These are phyloP conservation scores for Melinaea menophilus DNA, from an alignment of 2,888 invertebrate species.

Conservation along the genomic window DNA sequence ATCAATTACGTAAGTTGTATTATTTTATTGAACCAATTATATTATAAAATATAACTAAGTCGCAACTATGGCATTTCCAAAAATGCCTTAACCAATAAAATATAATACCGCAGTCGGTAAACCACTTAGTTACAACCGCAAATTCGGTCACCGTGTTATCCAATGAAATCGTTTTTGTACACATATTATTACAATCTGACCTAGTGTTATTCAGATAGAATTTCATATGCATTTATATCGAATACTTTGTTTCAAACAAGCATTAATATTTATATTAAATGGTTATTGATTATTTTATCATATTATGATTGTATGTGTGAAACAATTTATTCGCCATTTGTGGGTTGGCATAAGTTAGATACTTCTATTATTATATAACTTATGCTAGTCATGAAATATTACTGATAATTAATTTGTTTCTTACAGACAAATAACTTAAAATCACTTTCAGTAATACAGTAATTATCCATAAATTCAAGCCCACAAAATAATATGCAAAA, in stretches of 20 bases:
- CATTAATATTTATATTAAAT: no score
- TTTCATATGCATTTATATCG: no score
- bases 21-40: neutral
- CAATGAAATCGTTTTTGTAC: constrained; percentile 1
- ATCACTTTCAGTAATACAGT: neutral
- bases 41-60: neutral
- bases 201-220: no score
- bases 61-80: neutral
- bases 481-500: constrained; percentile 72
- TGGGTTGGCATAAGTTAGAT: neutral
- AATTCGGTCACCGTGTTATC: constrained; percentile 3
- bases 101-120: neutral
- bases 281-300: no score
- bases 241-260: no score
- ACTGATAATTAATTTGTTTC: neutral
- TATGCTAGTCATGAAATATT: neutral
- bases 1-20: neutral
- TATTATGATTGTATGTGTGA: no score
- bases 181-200: neutral
- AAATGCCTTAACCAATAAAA: constrained; percentile 2
- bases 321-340: neutral
- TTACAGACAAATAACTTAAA: neutral
- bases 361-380: neutral
- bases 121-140: constrained; percentile 4
- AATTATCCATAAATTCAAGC: constrained; percentile 31